Base-by-base conservation (phyloP, 1,140 invertebrate species). In the Sarcophaga peregrina region DNA sequence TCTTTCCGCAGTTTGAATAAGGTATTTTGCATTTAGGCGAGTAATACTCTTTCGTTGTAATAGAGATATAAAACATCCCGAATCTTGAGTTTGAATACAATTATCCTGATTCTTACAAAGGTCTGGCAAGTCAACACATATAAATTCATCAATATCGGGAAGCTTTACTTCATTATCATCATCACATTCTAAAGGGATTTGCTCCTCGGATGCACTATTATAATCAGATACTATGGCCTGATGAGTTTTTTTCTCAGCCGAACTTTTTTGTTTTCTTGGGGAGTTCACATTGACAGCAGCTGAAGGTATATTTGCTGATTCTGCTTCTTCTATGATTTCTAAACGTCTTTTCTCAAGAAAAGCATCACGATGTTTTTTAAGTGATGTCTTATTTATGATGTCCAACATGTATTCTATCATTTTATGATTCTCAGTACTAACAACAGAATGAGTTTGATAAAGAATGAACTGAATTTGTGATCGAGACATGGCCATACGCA, bases 1-100 rank as follows among this genome's bases (percentile, higher is more conserved):
- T 46, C 93, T 92, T 88, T 96, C 95, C 1, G 95, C 95, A 88
- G 95, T 94, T 84, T 94, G 93, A 62, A 96, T 96, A 92, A 96
- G 95, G 86, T 94, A 96, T 88, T 95, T 93, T 10, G 95, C 95
- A 89, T 96, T 94, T 82, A 96, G 92, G 10, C 94, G 92, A 58
- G 94, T 94, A 83, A 96, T 92, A 86, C 95, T 92, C 91, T 95
- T 95, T 45, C 95, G 91, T 82, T 94, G 93, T n/a, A 95, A 91
- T 3, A 95, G 88, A 0, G 94, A 92, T 46, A 96, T 88, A 85
- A 93, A 96, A 86, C 94, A 95, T 5, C 95, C 95, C 54, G 93
- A 92, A 82, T 92, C 83, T n/a, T 91, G 85, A 3, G 89, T 86
- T 8, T 87, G 85, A 11, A 92, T 87, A 86, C 92, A 93, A 13